Base-by-base conservation (phyloP, 2,797 vertebrate genomes). In the Sebastes nivosus region DNA sequence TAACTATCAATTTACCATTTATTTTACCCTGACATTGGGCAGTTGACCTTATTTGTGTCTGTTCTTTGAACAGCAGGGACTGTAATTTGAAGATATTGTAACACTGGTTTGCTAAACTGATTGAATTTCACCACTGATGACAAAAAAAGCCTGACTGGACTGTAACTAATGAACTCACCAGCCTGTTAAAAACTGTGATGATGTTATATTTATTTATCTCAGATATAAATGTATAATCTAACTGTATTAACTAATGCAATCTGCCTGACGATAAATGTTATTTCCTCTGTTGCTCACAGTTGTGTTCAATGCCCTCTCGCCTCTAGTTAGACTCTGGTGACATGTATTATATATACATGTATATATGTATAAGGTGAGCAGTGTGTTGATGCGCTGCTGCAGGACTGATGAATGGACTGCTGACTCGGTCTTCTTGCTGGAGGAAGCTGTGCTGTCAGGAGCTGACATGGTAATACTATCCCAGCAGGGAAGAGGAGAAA, bases 341-440 rank as follows among this genome's bases (percentile, higher is more conserved):
- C 61, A 46, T 46, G 16, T 18, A 46, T 7, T 16, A 7, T 16
- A 63, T 42, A 57, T 65, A 50, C 67, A 80, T 68, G 46, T 57
- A 75, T 81, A 42, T 6, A 42, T 42, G 38, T 61, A 73, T 59
- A 59, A 61, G 72, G 29, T 14, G 50, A 52, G 50, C 50, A 20
- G 50, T 52, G 50, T 38, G 72, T 55, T 36, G 75, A 69, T 75
- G 36, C 72, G 81, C 80, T 73, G 80, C 81, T 83, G 83, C 76
- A 64, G 84, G 69, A 60, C 69, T 89, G 82, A 90, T 85, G 72
- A 81, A 88, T 77, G 8, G 34, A 72, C 77, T 79, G 91, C 93
- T 94, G 92, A 95, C 76, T 94, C 87, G 77, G 82, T 67, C 68
- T 27, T 68, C 61, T 77, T 81, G 74, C 70, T 30, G 71, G 55